Percentiles rank a stretch among this genome's conserved stretches.
Evolutionary conservation across 1,140 invertebrate species (phyloP).

Genomic region (Cylas formicarius): DNA sequence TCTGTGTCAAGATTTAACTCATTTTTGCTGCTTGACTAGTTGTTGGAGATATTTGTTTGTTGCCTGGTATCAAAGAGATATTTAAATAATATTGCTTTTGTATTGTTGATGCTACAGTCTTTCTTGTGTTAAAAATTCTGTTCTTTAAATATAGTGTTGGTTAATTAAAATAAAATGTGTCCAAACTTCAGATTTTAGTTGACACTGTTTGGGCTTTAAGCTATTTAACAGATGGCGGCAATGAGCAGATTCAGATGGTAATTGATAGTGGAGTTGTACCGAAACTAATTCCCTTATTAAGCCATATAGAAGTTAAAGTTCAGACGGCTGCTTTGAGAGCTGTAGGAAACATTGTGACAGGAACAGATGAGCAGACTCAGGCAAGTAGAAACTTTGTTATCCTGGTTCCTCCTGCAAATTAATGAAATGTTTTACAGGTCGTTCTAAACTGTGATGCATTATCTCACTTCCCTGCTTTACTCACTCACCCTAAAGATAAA

Average conservation of each 20-base stretch:
- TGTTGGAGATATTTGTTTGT: no score
- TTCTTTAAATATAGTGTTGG: no score
- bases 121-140: no score
- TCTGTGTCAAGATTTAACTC: no score
- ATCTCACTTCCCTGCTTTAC: conserved; percentile 80
- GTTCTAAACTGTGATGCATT: conserved; percentile 90
- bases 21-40: no score
- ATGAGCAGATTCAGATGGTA: conserved; percentile 98
- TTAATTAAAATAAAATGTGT: no score
- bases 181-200: conserved; percentile 88
- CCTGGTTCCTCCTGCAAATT: background rate
- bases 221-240: conserved; percentile 96
- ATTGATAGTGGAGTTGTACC: conserved; percentile 95
- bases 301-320: conserved; percentile 95
- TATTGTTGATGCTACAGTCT: no score
- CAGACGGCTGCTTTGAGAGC: conserved; percentile 95
- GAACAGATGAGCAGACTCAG: conserved; percentile 98
- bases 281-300: conserved; percentile 87
- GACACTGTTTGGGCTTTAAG: conserved; percentile 99
- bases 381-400: conserved; percentile 32
- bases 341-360: conserved; percentile 98
- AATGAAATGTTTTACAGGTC: conserved; percentile 38
- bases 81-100: no score
- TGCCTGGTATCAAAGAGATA: no score
- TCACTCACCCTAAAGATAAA: conserved; percentile 83